Percentiles rank a stretch among this genome's conserved stretches.
phyloP scores from a whole-genome alignment of 1,140 invertebrate genomes.

The Neodiprion fabricii region DNA sequence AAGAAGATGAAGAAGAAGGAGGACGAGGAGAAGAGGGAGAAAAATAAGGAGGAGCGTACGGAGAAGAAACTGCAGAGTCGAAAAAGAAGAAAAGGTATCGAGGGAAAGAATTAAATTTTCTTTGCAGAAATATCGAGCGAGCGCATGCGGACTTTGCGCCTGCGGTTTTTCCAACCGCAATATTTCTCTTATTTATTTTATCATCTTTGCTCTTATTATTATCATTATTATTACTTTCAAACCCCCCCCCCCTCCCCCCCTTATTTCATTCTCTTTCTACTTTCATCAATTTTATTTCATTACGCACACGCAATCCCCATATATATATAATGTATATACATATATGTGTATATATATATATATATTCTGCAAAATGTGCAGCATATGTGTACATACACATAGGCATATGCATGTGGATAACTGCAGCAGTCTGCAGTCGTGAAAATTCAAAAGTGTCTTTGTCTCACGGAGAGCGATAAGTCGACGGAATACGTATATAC shows the following conservation, averaged over 20 bases:
- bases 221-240: too few species aligned
- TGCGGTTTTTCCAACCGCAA: slow-evolving; percentile 1
- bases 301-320: background rate
- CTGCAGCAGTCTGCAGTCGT: background rate
- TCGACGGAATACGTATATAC: too few species aligned
- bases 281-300: background rate
- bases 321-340: background rate
- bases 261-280: background rate
- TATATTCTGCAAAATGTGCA: background rate
- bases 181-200: background rate
- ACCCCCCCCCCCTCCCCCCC: too few species aligned
- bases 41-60: background rate
- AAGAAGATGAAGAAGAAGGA: slow-evolving; percentile 5
- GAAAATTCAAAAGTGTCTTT: slow-evolving; percentile 1
- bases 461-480: background rate
- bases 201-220: too few species aligned
- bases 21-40: background rate
- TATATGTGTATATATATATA: background rate
- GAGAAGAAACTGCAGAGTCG: slow-evolving; percentile 1
- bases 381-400: background rate
- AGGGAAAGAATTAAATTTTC: slow-evolving; percentile 3
- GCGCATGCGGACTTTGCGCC: background rate
- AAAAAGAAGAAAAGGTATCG: slow-evolving; percentile 22
- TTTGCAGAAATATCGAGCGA: background rate
- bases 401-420: background rate